Conservation (phyloP, 2,888 invertebrate genomes). For the Oscheius sp. region DNA sequence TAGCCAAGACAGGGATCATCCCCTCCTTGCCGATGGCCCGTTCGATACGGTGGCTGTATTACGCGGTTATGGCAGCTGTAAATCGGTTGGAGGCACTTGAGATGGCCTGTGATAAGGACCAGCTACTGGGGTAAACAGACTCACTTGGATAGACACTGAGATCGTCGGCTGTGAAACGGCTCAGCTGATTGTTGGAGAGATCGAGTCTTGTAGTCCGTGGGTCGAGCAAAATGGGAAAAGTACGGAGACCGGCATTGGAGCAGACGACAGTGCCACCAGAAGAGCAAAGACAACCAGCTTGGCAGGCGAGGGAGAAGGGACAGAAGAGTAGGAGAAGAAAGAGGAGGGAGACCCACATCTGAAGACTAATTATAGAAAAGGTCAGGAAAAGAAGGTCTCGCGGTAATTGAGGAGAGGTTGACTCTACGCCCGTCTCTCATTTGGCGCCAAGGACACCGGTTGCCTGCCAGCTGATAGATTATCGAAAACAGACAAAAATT, state of each 20-base stretch:
- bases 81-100: slow-evolving; percentile 32
- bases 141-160: slow-evolving; percentile 57
- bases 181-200: slow-evolving; percentile 48
- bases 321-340: background rate
- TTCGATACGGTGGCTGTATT: slow-evolving; percentile 11
- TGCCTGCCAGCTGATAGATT: slow-evolving; percentile 2
- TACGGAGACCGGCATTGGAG: slow-evolving; percentile 33
- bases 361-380: slow-evolving; percentile 19
- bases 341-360: slow-evolving; percentile 20
- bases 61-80: slow-evolving; percentile 17
- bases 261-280: slow-evolving; percentile 42
- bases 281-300: slow-evolving; percentile 51
- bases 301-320: slow-evolving; percentile 37
- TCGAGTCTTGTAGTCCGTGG: slow-evolving; percentile 49
- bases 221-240: slow-evolving; percentile 55
- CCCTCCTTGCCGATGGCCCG: slow-evolving; percentile 2
- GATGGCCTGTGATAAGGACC: slow-evolving; percentile 10
- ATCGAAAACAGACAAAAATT: background rate
- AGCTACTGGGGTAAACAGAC: slow-evolving; percentile 34
- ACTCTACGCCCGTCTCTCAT: slow-evolving; percentile 26
- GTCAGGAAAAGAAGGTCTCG: slow-evolving; percentile 14
- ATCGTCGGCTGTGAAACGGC: slow-evolving; percentile 49
- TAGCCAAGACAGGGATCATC: background rate
- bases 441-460: slow-evolving; percentile 16
- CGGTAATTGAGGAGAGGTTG: slow-evolving; percentile 35